Base-by-base conservation (phyloP, 2,113 vertebrate genomes). In the Pampusana beccarii region DNA sequence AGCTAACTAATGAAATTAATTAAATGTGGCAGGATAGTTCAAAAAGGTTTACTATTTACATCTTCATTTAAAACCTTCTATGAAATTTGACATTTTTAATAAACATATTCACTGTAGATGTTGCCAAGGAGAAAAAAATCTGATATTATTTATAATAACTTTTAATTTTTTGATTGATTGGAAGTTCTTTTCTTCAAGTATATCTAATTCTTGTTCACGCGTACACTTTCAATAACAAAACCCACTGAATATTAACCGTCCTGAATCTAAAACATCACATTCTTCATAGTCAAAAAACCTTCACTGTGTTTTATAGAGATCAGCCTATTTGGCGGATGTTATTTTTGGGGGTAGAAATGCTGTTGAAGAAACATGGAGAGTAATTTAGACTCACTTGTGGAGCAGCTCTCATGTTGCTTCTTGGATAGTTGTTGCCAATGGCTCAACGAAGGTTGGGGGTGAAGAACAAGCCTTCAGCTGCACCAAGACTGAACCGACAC, bases 371-470 rank as follows among this genome's bases (percentile, higher is more conserved):
- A 61, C 9, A 14, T 4, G 34, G 25, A 51, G n/a, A 42, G 42
- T 17, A 23, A n/a, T 7, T 15, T 6, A 34, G 25, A 25, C 26
- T 66, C 0, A 2, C 17, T 50, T 1, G 0, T 33, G 7, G 33
- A 79, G 34, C 33, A 77, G 29, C 5, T 0, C 20, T 73, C 16
- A 0, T 33, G 21, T 50, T 57, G 34, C 34, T 57, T 34, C 46
- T 34, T 65, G 16, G 36, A 8, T 2, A 34, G 54, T 29, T 48
- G 19, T 53, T 86, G 36, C 42, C 3, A 5, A 14, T 42, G 46
- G 17, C 33, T 90, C 24, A 62, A 0, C 9, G 71, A 54, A 62
- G 7, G 9, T 3, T 0, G 1, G 16, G 21, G 57, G 62, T 57
- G n/a, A 69, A 54, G 26, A 50, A 26, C 1, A 56, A 74, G 9